Base-by-base conservation (phyloP, 2,797 vertebrate genomes). In the Podarcis siculus region DNA sequence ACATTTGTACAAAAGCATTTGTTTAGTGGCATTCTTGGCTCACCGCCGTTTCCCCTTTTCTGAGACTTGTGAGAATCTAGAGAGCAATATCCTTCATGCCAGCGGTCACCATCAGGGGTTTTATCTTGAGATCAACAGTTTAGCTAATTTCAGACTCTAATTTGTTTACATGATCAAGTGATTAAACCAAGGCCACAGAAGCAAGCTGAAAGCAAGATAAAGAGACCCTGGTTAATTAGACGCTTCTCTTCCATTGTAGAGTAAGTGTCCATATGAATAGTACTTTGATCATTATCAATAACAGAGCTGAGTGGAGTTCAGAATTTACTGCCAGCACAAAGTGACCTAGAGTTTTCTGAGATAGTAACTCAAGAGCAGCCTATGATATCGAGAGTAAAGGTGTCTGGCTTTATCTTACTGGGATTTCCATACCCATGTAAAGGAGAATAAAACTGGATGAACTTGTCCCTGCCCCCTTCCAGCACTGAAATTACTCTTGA, bases 61-160 rank as follows among this genome's bases (percentile, higher is more conserved):
- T 64, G 37, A 42, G 42, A 45, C 79, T 45, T 21, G 32, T 17
- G 13, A 76, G 35, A 32, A n/a, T 84, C 45, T 42, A 79, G 49
- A 79, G 45, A 88, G 35, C 39, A 83, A 73, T 71, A 45, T 87
- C 58, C 58, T 76, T 82, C 71, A 79, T 64, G 42, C 66, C 76
- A 61, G 77, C 27, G 76, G 76, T 55, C 64, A 84, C 45, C 69
- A 87, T 79, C 82, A 79, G 35, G 66, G 42, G 58, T 73, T 72
- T 55, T 88, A 88, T 88, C 87, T 79, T 84, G 76, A 64, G 82
- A 88, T 79, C 76, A 88, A 79, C 76, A 88, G 66, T 88, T 79
- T 79, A 64, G 66, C 82, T 79, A 79, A 84, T 87, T 83, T 77
- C 73, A 83, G 49, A 77, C 80, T 77, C 80, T 87, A 83, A 67